Conservation (phyloP, 2,113 vertebrate genomes). For the Axis porcinus region DNA sequence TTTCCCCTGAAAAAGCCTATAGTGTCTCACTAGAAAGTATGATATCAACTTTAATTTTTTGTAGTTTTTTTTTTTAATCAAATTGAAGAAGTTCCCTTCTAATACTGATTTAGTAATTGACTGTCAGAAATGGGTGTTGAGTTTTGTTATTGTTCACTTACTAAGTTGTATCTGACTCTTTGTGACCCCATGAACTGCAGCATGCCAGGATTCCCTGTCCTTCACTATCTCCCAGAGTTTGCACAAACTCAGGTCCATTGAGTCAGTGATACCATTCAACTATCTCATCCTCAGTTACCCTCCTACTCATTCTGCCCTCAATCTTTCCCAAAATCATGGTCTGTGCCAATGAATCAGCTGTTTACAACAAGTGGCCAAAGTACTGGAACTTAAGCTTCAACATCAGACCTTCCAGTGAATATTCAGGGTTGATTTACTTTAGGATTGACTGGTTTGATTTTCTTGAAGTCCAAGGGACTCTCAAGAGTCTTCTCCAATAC, state of each 20-base stretch:
- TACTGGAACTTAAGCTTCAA: not conserved
- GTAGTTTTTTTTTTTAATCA: not conserved
- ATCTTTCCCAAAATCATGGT: not conserved
- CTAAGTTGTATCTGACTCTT: not conserved
- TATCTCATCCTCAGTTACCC: not conserved
- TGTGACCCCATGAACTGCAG: not conserved
- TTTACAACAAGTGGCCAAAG: not conserved
- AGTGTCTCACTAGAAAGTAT: not conserved
- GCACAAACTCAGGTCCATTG: not conserved
- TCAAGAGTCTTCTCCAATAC: not conserved
- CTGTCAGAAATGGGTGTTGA: not conserved
- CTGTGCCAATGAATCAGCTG: not conserved
- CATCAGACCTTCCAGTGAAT: not conserved
- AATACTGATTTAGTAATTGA: not conserved
- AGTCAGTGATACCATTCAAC: not conserved
- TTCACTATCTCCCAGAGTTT: not conserved
- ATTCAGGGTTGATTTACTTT: not conserved
- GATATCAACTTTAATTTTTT: not conserved
- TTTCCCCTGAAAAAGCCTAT: not conserved
- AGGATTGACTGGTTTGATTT: not conserved
- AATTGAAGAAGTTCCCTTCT: not conserved
- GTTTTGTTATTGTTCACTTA: not conserved
- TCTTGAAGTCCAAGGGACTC: not conserved
- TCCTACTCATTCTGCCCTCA: not conserved
- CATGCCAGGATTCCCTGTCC: not conserved